Evolutionary conservation across 1,140 invertebrate genomes (phyloP).

Genomic region (Megathymus violae): DNA sequence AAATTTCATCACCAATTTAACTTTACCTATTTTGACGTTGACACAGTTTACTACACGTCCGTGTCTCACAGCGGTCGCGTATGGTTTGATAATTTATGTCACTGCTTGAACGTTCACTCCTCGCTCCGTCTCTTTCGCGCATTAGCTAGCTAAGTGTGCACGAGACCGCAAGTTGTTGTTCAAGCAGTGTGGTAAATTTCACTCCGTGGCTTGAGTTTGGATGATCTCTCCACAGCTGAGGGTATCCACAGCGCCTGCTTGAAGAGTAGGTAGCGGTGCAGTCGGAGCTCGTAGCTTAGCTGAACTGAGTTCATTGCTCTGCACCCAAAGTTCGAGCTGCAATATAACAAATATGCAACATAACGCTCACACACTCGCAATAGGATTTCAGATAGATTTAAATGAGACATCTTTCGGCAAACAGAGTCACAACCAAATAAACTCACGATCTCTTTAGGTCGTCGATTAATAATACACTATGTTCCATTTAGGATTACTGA

Average conservation of each 20-base stretch:
- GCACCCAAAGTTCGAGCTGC: slow-evolving; percentile 80
- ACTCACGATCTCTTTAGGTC: no score
- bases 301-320: slow-evolving; percentile 78
- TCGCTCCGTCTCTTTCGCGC: slow-evolving; percentile 45
- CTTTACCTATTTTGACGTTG: slow-evolving; percentile 21
- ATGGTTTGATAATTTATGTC: slow-evolving; percentile 39
- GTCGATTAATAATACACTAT: no score
- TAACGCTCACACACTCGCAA: no score
- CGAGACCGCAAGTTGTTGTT: slow-evolving; percentile 45
- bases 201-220: slow-evolving; percentile 49
- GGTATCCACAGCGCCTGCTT: slow-evolving; percentile 31
- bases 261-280: slow-evolving; percentile 40
- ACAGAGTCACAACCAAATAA: no score
- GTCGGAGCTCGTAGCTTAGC: slow-evolving; percentile 62
- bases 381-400: background rate
- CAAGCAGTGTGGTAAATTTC: slow-evolving; percentile 54
- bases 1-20: slow-evolving; percentile 12
- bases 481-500: no score
- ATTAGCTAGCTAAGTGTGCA: slow-evolving; percentile 35
- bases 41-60: slow-evolving; percentile 45
- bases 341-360: slow-evolving; percentile 30
- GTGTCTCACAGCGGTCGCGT: slow-evolving; percentile 21
- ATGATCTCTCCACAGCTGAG: slow-evolving; percentile 61
- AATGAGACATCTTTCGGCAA: no score
- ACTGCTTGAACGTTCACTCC: slow-evolving; percentile 46